Evolutionary conservation across 2,113 vertebrate species (phyloP), one percentile per base, ranked within the genome.

Genomic region (Gorsachius goisagi): DNA sequence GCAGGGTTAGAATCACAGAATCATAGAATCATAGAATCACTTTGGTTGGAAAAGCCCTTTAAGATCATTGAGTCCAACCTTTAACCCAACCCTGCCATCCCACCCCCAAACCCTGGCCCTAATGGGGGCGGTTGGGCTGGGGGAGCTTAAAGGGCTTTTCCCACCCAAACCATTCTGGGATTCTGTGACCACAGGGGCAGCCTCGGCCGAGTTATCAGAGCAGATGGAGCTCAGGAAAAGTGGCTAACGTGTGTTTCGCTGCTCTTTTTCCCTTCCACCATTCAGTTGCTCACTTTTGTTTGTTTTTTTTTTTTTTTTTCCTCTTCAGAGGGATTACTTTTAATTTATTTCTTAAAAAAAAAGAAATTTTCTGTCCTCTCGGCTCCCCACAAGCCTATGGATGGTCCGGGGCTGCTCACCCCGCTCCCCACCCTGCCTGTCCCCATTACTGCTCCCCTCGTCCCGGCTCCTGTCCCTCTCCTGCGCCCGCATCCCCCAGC

Each of bases 341-440:
- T 26, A 37, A 72, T 35, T 47, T 28, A n/a, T 19, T 63, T 59
- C 15, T 22, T 59, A 21, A 85, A 68, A 33, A 33, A 16, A 14
- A 7, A 4, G 0, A 8, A 5, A 1, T 24, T 33, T 53, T 19
- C 15, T 56, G 13, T 32, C 55, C 2, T 11, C 41, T 58, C 60
- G 22, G 8, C 49, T 55, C 6, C 30, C 52, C 49, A 16, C 6
- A 67, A 66, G 19, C 6, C 5, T 44, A 7, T 58, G 30, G 19
- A 6, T 55, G 58, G 58, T 33, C 68, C 10, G 17, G 0, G 10
- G 9, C 53, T 6, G 21, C 33, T 73, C 39, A 16, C 23, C 11
- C 52, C 90, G 58, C 78, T 85, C 50, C 24, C 37, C 74, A 44
- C n/a, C 75, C 92, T 74, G 88, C 88, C 89, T 95, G 73, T 73